Evolutionary conservation across 2,888 invertebrate species (phyloP), one percentile per base, ranked within the genome.

Genomic region (Dynastes tityus): DNA sequence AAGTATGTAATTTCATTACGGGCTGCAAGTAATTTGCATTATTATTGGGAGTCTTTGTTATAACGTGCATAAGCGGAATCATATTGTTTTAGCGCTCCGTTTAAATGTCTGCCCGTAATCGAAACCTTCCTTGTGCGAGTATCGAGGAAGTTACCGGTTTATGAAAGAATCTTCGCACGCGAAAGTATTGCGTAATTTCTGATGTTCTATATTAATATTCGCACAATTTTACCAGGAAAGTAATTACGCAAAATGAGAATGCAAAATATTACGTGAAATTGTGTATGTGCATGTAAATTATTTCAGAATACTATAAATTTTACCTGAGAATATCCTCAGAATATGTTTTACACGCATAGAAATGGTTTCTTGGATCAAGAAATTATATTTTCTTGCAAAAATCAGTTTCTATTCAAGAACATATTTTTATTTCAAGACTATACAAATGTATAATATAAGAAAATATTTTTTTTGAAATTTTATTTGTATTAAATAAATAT

Each of bases 61-160:
- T 40, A n/a, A 29, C 9, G 9, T 29, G 29, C 11, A 67, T n/a
- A 67, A 9, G 13, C 22, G 27, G 45, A 22, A 68, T 55, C 32
- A 71, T 71, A 71, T 55, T 71, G 55, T 71, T 55, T n/a, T 71
- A 11, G 11, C 8, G 53, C 55, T 71, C 32, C 37, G 37, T 49
- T 11, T 8, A 6, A 9, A 53, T 55, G 16, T 13, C 37, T 37
- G 32, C 6, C 13, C 8, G 55, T 55, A 71, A 55, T 32, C 37
- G n/a, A 37, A 55, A 49, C 16, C 45, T 55, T 55, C 13, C 71
- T 55, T 55, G 37, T 37, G 3, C 32, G 63, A 8, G 0, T 58
- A 55, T 53, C n/a, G 32, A 53, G 55, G 71, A 71, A 71, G 53
- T 71, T 55, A 55, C 71, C 5, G 45, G 16, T 32, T 55, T 70